These are phyloP conservation scores for Onchidella celtica DNA, from an alignment of 2,888 invertebrate genomes.

Conservation along the genomic window DNA sequence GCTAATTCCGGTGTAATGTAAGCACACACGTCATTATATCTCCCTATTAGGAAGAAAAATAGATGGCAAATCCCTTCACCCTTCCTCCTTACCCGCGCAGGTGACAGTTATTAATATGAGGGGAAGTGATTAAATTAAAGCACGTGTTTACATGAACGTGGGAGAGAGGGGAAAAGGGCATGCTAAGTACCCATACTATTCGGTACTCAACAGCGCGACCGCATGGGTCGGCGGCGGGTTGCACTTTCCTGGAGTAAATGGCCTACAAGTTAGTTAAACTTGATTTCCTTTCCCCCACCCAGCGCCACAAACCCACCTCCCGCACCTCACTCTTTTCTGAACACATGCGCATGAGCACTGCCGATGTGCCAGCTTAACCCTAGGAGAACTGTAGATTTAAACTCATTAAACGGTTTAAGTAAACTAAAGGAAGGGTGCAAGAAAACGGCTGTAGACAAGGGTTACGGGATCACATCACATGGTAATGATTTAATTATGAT, in stretches of 20 bases:
- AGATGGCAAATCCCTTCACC: too few species aligned
- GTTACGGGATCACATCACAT: too few species aligned
- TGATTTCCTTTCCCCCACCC: background rate
- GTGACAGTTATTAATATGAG: slow-evolving; percentile 17
- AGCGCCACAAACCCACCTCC: too few species aligned
- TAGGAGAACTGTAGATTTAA: background rate
- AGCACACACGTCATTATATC: too few species aligned
- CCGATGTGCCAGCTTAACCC: background rate
- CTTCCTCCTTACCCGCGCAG: background rate
- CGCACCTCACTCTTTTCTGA: background rate
- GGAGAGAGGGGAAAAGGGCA: too few species aligned
- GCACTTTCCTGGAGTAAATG: background rate
- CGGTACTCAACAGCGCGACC: background rate
- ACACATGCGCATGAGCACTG: background rate
- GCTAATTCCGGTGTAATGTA: too few species aligned
- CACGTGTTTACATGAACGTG: slow-evolving; percentile 3
- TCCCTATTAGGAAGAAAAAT: too few species aligned
- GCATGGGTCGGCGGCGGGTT: background rate
- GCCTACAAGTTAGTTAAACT: background rate
- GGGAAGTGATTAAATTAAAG: background rate
- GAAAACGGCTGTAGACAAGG: too few species aligned
- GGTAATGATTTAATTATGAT: too few species aligned
- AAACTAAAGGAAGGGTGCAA: too few species aligned
- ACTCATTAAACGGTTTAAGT: background rate
- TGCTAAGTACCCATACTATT: background rate